Percentiles rank a stretch among this genome's conserved stretches.
Conservation (phyloP, 2,888 invertebrate genomes). For the Cryptops parisi region DNA sequence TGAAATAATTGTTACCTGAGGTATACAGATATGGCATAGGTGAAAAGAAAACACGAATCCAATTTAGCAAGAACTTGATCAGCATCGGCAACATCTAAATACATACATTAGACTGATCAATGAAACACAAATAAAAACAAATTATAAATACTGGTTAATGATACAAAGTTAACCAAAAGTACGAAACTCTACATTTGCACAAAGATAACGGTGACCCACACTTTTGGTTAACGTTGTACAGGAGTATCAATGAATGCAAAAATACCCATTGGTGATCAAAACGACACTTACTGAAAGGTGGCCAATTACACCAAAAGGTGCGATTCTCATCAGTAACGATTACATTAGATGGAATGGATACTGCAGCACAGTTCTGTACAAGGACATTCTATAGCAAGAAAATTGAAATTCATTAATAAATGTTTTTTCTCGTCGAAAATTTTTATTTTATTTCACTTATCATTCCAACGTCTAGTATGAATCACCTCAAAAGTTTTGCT, state of each 20-base stretch:
- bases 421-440: no score
- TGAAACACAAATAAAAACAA: not conserved
- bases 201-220: no score
- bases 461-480: no score
- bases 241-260: not conserved
- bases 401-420: not conserved
- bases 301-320: conserved; percentile 69
- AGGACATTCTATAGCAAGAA: not conserved
- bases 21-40: conserved; percentile 90
- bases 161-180: no score
- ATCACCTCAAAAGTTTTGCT: no score
- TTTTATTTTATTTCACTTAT: no score
- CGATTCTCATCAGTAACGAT: conserved; percentile 23
- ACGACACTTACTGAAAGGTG: conserved; percentile 58
- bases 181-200: no score
- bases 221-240: no score
- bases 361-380: not conserved
- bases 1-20: conserved; percentile 35
- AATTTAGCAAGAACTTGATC: conserved; percentile 65
- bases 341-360: not conserved
- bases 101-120: conserved; percentile 12
- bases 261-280: not conserved
- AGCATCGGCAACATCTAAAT: conserved; percentile 50
- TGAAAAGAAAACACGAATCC: conserved; percentile 81
- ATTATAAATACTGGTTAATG: no score